A percentile compares a stretch with the other conserved stretches of the same genome.
Conservation (phyloP, 2,888 invertebrate species). For the Isoperla grammatica region DNA sequence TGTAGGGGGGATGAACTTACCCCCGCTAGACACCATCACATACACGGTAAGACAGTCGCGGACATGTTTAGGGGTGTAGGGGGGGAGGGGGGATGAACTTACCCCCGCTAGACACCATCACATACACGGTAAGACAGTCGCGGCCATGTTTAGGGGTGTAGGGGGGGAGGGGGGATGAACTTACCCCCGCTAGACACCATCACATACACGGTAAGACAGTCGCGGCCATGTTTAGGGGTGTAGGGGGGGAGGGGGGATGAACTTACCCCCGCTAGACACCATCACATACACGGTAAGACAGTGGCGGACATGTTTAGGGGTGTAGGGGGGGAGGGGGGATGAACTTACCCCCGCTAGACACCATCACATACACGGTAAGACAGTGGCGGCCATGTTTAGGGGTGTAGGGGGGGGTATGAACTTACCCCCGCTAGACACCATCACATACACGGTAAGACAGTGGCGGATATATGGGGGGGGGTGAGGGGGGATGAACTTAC, state of each 20-base stretch:
- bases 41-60: constrained; percentile 61
- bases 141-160: not conserved
- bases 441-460: constrained; percentile 66
- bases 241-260: not conserved
- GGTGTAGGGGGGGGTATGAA: constrained; percentile 35
- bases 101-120: constrained; percentile 70
- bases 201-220: constrained; percentile 57
- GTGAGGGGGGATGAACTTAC: constrained; percentile 49
- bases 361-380: not conserved
- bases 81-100: constrained; percentile 46
- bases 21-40: constrained; percentile 69
- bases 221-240: not conserved
- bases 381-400: not conserved
- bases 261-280: not conserved
- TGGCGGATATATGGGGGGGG: not conserved
- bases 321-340: not conserved
- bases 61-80: not conserved
- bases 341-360: not conserved
- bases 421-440: constrained; percentile 66
- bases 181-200: not conserved
- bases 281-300: not conserved
- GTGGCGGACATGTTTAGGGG: not conserved
- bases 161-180: too few species aligned
- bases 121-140: constrained; percentile 64
- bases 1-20: constrained; percentile 49